Evolutionary conservation across 1,140 invertebrate species (phyloP).

Genomic region (Ips nitidus): DNA sequence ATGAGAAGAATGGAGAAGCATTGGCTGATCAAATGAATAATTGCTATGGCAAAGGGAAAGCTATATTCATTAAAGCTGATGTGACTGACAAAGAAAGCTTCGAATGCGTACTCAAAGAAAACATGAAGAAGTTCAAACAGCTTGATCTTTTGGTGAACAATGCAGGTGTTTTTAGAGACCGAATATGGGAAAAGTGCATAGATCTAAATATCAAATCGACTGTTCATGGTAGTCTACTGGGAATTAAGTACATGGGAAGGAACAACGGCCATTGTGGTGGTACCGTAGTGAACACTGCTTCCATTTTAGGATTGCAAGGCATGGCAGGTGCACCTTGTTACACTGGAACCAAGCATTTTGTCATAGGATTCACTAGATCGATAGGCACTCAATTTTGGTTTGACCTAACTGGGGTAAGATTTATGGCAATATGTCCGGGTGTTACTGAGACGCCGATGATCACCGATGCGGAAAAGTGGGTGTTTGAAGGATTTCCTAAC

Average conservation of each 20-base stretch:
- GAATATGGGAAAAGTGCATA: constrained; percentile 53
- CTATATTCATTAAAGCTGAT: constrained; percentile 29
- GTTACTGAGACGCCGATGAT: constrained; percentile 46
- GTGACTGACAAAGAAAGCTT: constrained; percentile 25
- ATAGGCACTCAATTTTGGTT: constrained; percentile 48
- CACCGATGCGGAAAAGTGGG: constrained; percentile 44
- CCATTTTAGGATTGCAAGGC: constrained; percentile 53
- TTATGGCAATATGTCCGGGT: constrained; percentile 53
- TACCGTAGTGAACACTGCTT: constrained; percentile 53
- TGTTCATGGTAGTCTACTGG: constrained; percentile 51
- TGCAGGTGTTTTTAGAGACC: constrained; percentile 55
- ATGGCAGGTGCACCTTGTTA: constrained; percentile 54
- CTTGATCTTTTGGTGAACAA: constrained; percentile 57
- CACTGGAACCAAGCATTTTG: constrained; percentile 56
- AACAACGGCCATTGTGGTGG: constrained; percentile 53
- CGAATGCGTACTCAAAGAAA: constrained; percentile 30
- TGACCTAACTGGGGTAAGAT: constrained; percentile 52
- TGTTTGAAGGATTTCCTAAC: constrained; percentile 27
- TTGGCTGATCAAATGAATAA: constrained; percentile 32
- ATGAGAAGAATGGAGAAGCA: constrained; percentile 13
- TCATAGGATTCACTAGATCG: constrained; percentile 54
- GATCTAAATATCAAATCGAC: constrained; percentile 53
- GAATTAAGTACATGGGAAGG: constrained; percentile 54
- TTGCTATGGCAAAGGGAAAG: constrained; percentile 35
- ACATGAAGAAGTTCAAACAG: constrained; percentile 30